Conservation (phyloP, 2,888 invertebrate species). For the Drosophila borealis region DNA sequence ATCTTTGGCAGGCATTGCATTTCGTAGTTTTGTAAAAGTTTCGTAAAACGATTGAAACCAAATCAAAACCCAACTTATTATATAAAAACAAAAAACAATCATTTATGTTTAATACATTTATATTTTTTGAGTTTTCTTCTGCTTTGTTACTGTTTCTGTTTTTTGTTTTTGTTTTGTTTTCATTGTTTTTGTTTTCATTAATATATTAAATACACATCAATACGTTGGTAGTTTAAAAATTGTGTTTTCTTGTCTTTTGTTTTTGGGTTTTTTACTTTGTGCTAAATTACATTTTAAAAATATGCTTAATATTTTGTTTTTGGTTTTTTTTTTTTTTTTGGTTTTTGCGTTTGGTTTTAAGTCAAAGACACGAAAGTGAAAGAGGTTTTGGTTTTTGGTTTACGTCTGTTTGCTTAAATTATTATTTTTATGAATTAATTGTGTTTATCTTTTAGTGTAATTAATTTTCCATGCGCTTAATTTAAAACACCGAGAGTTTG, state of each 20-base stretch:
- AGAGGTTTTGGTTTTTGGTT: slow-evolving; percentile 82
- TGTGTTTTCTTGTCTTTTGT: slow-evolving; percentile 49
- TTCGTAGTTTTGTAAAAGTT: slow-evolving; percentile 82
- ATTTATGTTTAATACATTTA: slow-evolving; percentile 50
- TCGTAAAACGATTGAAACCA: slow-evolving; percentile 66
- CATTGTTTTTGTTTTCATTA: slow-evolving; percentile 44
- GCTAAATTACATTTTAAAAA: slow-evolving; percentile 80
- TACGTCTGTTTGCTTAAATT: slow-evolving; percentile 70
- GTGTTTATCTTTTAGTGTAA: slow-evolving; percentile 71
- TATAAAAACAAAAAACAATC: slow-evolving; percentile 29
- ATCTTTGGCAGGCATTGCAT: slow-evolving; percentile 83
- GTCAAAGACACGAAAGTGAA: slow-evolving; percentile 85
- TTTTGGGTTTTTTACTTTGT: slow-evolving; percentile 60
- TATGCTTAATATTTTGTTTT: slow-evolving; percentile 68
- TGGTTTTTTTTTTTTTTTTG: slow-evolving; percentile 42
- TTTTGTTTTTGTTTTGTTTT: slow-evolving; percentile 46
- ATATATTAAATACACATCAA: slow-evolving; percentile 77
- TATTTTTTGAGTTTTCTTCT: slow-evolving; percentile 46
- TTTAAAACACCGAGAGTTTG: slow-evolving; percentile 83
- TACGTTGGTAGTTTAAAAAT: slow-evolving; percentile 75
- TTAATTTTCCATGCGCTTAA: slow-evolving; percentile 74
- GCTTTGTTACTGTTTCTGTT: slow-evolving; percentile 32
- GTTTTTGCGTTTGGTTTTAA: slow-evolving; percentile 73
- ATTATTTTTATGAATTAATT: slow-evolving; percentile 62
- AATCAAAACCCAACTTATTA: slow-evolving; percentile 42